Conservation (phyloP, 2,113 vertebrate species). For the Etheostoma spectabile region DNA sequence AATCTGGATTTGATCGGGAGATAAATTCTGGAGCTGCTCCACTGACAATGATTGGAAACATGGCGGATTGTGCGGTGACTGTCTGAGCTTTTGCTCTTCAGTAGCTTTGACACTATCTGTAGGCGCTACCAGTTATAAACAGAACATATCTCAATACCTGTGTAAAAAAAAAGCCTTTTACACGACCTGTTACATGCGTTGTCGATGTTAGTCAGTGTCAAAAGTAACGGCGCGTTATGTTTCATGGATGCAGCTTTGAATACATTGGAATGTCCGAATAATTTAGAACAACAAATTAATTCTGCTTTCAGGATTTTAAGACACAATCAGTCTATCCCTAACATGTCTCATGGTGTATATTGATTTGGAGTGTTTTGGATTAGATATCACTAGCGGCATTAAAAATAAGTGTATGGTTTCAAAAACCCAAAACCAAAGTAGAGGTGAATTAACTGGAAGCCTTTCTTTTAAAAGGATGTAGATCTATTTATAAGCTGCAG, state of each 20-base stretch:
- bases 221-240: not conserved
- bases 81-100: slow-evolving; percentile 51
- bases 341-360: slow-evolving; percentile 37
- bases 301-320: slow-evolving; percentile 12
- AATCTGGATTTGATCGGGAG: slow-evolving; percentile 68
- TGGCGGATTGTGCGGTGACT: slow-evolving; percentile 53
- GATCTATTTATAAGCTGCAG: slow-evolving; percentile 22
- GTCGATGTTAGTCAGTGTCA: slow-evolving; percentile 34
- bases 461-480: slow-evolving; percentile 17
- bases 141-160: slow-evolving; percentile 46
- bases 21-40: slow-evolving; percentile 66
- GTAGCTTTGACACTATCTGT: slow-evolving; percentile 48
- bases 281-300: slow-evolving; percentile 36
- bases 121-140: slow-evolving; percentile 30
- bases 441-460: slow-evolving; percentile 33
- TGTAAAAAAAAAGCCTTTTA: slow-evolving; percentile 26
- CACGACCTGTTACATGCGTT: slow-evolving; percentile 1
- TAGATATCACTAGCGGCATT: slow-evolving; percentile 39
- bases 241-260: slow-evolving; percentile 34
- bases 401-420: slow-evolving; percentile 37
- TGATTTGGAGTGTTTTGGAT: slow-evolving; percentile 32
- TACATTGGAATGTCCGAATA: not conserved
- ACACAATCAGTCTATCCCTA: slow-evolving; percentile 1
- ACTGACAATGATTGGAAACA: slow-evolving; percentile 60
- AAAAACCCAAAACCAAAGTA: slow-evolving; percentile 25